These are phyloP conservation scores for Orius laevigatus DNA, from an alignment of 1,140 invertebrate genomes.

Conservation along the genomic window DNA sequence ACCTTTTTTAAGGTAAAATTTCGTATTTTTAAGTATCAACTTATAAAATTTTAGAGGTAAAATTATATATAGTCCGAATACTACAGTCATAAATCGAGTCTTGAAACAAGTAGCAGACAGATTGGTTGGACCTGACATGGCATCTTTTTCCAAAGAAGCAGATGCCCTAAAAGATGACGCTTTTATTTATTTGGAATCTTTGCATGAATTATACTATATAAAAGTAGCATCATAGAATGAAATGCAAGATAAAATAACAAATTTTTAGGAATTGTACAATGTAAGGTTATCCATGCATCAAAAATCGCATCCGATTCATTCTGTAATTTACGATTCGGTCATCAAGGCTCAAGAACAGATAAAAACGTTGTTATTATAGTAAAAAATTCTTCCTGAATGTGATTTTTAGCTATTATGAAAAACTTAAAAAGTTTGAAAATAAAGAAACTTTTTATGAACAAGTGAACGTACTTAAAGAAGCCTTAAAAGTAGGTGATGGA, in stretches of 20 bases:
- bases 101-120: conserved; percentile 16
- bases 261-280: background rate
- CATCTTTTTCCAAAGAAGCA: background rate
- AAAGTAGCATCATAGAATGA: no score
- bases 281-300: no score
- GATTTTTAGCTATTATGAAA: background rate
- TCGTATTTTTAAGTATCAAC: background rate
- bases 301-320: no score
- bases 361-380: background rate
- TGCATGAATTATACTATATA: background rate
- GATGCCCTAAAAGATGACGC: background rate
- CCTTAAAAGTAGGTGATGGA: no score
- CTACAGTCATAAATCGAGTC: conserved; percentile 13
- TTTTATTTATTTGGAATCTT: background rate
- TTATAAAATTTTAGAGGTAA: conserved; percentile 18
- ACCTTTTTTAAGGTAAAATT: conserved; percentile 18
- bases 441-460: background rate
- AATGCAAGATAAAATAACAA: no score
- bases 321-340: no score
- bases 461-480: no score
- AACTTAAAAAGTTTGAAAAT: conserved; percentile 1
- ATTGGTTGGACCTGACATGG: background rate
- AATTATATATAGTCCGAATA: conserved; percentile 21
- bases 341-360: no score
- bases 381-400: background rate